Conservation (phyloP, 2,113 vertebrate species). For the Stictonetta naevosa region DNA sequence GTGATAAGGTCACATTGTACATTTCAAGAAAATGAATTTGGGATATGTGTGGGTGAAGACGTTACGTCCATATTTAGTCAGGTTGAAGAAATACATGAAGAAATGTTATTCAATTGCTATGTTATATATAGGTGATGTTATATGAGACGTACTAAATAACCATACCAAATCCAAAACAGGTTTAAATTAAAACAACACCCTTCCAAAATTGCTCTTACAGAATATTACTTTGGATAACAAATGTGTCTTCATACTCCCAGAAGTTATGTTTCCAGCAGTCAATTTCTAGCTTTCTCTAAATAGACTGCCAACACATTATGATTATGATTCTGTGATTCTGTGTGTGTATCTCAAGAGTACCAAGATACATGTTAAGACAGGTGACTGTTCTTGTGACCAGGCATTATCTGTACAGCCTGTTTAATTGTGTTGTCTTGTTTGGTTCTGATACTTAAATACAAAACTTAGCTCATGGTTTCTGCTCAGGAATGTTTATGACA, state of each 20-base stretch:
- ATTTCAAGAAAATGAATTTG: not conserved
- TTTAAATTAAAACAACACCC: not conserved
- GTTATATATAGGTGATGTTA: not conserved
- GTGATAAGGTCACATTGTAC: not conserved
- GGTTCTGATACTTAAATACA: not conserved
- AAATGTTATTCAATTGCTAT: not conserved
- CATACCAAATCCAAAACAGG: not conserved
- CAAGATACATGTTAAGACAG: not conserved
- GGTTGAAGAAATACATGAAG: not conserved
- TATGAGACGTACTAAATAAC: not conserved
- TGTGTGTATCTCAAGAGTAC: not conserved
- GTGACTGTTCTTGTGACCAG: not conserved
- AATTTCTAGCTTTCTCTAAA: not conserved
- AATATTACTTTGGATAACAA: not conserved
- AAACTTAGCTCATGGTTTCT: not conserved
- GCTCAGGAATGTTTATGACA: not conserved
- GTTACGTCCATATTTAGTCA: not conserved
- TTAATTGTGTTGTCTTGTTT: not conserved
- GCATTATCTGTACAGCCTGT: not conserved
- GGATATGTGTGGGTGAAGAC: not conserved
- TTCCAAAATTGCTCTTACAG: not conserved
- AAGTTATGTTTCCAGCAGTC: not conserved
- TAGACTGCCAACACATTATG: not conserved
- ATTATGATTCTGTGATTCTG: no score
- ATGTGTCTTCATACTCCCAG: rapidly evolving